Evolutionary conservation across 1,140 invertebrate species (phyloP).

Genomic region (Diabrotica undecimpunctata): DNA sequence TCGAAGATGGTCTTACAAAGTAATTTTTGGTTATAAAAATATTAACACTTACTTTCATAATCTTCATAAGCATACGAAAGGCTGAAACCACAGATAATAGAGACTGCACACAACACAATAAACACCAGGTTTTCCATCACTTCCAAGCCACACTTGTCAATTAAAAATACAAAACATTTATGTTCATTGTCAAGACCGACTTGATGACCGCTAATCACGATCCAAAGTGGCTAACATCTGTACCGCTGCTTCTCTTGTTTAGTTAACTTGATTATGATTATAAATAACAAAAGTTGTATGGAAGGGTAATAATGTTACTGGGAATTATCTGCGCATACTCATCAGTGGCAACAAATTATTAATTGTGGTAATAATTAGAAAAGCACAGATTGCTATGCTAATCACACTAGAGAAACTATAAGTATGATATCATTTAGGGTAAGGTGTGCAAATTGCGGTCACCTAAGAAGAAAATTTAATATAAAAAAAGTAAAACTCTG

Average conservation of each 20-base stretch:
- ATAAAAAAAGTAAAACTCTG: too few species aligned
- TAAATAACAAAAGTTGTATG: neutral
- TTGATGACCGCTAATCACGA: neutral
- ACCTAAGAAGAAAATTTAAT: too few species aligned
- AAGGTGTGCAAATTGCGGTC: too few species aligned
- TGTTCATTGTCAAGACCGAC: neutral
- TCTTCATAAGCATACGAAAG: neutral
- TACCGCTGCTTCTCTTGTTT: neutral
- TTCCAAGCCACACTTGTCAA: neutral
- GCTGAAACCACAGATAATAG: neutral
- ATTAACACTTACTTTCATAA: neutral
- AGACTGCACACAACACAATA: neutral
- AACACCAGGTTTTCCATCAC: neutral
- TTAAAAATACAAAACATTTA: neutral
- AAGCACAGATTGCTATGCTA: neutral
- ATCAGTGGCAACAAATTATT: neutral
- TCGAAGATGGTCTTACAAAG: too few species aligned
- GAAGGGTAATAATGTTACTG: neutral
- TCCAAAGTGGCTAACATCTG: neutral
- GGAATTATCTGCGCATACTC: neutral
- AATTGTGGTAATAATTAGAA: neutral
- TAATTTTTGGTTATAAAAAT: neutral
- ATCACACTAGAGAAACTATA: too few species aligned
- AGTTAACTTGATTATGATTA: neutral
- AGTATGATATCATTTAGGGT: too few species aligned